Percentiles rank a stretch among this genome's conserved stretches.
Conservation (phyloP, 2,888 invertebrate genomes). For the Bedellia somnulentella region DNA sequence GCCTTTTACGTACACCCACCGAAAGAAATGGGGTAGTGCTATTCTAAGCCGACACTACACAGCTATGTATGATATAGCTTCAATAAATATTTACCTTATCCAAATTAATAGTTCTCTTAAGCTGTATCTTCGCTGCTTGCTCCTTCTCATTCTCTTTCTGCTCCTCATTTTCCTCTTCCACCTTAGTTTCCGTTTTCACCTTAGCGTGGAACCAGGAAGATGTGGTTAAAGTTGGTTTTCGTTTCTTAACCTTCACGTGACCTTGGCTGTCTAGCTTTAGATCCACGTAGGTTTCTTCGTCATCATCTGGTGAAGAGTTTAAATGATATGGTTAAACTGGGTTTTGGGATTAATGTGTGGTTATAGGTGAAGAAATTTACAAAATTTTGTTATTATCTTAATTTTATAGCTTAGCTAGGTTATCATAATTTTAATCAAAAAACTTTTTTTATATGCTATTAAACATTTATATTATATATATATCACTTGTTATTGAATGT, state of each 20-base stretch:
- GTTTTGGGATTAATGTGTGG: too few relatives aligned
- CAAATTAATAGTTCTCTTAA: conserved; percentile 41
- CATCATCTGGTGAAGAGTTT: conserved; percentile 25
- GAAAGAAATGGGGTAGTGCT: too few relatives aligned
- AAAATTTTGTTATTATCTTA: too few relatives aligned
- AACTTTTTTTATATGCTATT: too few relatives aligned
- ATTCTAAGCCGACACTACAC: too few relatives aligned
- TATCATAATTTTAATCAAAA: too few relatives aligned
- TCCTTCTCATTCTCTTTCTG: conserved; percentile 21
- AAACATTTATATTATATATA: too few relatives aligned
- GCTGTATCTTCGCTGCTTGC: conserved; percentile 29
- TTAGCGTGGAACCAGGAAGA: conserved; percentile 40
- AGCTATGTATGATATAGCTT: too few relatives aligned
- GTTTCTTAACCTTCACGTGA: conserved; percentile 33
- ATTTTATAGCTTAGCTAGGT: too few relatives aligned
- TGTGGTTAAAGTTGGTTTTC: conserved; percentile 12
- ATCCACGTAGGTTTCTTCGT: conserved; percentile 43
- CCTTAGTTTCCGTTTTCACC: conserved; percentile 18
- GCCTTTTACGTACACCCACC: too few relatives aligned
- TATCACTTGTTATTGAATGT: too few relatives aligned
- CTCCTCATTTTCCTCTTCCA: conserved; percentile 9
- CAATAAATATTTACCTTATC: conserved; percentile 35
- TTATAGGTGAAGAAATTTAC: too few relatives aligned
- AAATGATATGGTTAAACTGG: neutral
- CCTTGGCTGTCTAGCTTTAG: conserved; percentile 41